phyloP scores from a whole-genome alignment of 1,140 invertebrate species.

The Magallana gigas region DNA sequence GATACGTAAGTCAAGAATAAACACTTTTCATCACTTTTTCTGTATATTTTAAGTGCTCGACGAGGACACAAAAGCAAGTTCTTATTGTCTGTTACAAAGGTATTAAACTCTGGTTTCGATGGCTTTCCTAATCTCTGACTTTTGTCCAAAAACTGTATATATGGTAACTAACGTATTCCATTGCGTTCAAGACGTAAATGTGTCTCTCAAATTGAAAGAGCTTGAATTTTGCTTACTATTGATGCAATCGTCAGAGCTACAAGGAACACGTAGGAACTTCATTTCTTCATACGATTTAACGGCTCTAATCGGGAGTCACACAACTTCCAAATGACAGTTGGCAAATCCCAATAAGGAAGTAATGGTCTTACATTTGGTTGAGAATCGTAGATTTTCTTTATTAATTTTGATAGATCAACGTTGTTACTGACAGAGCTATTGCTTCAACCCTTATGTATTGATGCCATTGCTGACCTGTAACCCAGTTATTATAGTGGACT shows the following conservation, averaged over 20 bases:
- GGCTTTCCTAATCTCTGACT: constrained; percentile 30
- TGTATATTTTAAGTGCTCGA: constrained; percentile 1
- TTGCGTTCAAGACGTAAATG: not conserved
- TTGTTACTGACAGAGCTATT: not conserved
- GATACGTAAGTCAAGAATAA: not conserved
- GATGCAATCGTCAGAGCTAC: not conserved
- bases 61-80: constrained; percentile 8
- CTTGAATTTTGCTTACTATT: not conserved
- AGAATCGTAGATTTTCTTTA: constrained; percentile 7
- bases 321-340: constrained; percentile 32
- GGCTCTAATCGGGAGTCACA: constrained; percentile 47
- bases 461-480: constrained; percentile 39
- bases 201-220: not conserved
- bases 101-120: not conserved
- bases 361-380: not conserved
- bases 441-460: not conserved
- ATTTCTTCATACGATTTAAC: not conserved
- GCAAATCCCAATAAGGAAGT: not conserved
- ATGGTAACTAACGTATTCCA: not conserved
- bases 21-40: not conserved
- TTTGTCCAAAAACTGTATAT: constrained; percentile 12
- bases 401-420: not conserved
- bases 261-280: not conserved
- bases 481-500: not conserved
- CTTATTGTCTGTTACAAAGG: constrained; percentile 14